These are phyloP conservation scores for Zeugodacus cucurbitae DNA, from an alignment of 1,140 invertebrate species.

Conservation along the genomic window DNA sequence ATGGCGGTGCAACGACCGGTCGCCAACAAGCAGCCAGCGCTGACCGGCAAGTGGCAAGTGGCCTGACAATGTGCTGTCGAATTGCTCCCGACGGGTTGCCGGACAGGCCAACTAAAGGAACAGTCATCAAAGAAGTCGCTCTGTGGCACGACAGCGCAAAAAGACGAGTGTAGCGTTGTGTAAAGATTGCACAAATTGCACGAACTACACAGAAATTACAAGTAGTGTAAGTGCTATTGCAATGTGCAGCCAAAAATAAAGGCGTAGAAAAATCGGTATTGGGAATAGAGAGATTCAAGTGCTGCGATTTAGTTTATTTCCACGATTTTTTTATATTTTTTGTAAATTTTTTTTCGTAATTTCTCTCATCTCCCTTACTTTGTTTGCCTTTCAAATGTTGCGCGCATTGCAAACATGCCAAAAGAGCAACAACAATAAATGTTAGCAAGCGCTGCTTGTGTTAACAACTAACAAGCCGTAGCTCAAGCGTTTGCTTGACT, in stretches of 20 bases:
- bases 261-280: not conserved
- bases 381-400: not conserved
- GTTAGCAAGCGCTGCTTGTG: conserved; percentile 1
- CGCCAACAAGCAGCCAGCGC: not conserved
- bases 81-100: not conserved
- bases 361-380: not conserved
- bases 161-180: not conserved
- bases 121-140: not conserved
- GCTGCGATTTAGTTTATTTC: not conserved
- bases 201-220: conserved; percentile 13
- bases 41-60: not conserved
- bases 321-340: not conserved
- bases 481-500: not conserved
- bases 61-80: not conserved
- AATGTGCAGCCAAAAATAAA: not conserved
- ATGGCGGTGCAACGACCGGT: not conserved
- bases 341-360: not conserved
- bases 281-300: not conserved
- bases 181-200: conserved; percentile 32
- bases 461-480: not conserved
- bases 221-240: not conserved
- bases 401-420: not conserved
- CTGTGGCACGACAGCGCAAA: not conserved
- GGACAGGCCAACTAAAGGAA: conserved; percentile 2
- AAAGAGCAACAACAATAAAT: not conserved